These are phyloP conservation scores for Synanthedon myopaeformis DNA, from an alignment of 2,888 invertebrate genomes.

Conservation along the genomic window DNA sequence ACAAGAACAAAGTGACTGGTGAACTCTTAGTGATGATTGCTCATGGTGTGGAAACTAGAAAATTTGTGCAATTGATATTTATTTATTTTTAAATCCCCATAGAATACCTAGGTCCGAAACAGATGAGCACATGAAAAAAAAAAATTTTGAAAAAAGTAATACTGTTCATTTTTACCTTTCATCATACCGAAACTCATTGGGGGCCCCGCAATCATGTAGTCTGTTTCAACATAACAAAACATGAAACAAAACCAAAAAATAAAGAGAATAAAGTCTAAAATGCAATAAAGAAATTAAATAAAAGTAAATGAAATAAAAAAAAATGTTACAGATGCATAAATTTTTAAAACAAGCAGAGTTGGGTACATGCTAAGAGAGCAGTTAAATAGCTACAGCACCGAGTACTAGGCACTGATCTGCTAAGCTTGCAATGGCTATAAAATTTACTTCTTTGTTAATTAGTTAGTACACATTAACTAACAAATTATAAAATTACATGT, in stretches of 20 bases:
- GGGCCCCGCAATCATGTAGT: slow-evolving; percentile 81
- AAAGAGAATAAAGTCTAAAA: slow-evolving; percentile 76
- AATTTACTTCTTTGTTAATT: slow-evolving; percentile 30
- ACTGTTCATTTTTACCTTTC: slow-evolving; percentile 78
- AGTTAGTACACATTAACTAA: slow-evolving; percentile 50
- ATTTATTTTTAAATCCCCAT: slow-evolving; percentile 39
- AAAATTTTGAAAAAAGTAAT: slow-evolving; percentile 55
- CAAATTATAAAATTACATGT: neutral
- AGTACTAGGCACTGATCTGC: slow-evolving; percentile 31
- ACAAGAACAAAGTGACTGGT: slow-evolving; percentile 12
- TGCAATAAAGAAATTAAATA: slow-evolving; percentile 29
- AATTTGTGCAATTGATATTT: slow-evolving; percentile 37
- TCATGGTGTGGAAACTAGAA: slow-evolving; percentile 44
- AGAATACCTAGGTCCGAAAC: slow-evolving; percentile 53
- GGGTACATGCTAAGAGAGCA: slow-evolving; percentile 52
- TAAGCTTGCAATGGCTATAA: slow-evolving; percentile 49
- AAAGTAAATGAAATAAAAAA: slow-evolving; percentile 28
- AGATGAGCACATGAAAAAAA: slow-evolving; percentile 42
- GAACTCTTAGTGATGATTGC: slow-evolving; percentile 26
- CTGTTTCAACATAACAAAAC: slow-evolving; percentile 76
- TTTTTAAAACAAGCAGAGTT: slow-evolving; percentile 41
- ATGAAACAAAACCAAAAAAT: slow-evolving; percentile 76
- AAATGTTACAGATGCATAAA: slow-evolving; percentile 43
- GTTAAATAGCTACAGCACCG: slow-evolving; percentile 51
- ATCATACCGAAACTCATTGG: slow-evolving; percentile 89